A percentile compares a stretch with the other conserved stretches of the same genome.
Conservation (phyloP, 2,888 invertebrate genomes). For the Entomobrya proxima region DNA sequence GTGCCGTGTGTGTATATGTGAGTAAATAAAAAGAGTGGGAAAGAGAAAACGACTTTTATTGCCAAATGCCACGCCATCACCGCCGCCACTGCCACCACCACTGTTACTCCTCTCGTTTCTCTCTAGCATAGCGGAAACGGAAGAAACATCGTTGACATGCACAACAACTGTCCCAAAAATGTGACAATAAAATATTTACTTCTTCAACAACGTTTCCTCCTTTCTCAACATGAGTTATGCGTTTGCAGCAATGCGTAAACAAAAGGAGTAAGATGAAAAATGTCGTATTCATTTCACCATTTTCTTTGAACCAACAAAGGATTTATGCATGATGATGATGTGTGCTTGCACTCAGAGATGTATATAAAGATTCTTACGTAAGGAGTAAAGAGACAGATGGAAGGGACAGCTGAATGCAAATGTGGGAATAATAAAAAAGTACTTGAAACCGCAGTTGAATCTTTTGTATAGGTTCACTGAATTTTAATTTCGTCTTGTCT, state of each 20-base stretch:
- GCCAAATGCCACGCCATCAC: slow-evolving; percentile 65
- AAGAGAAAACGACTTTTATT: slow-evolving; percentile 61
- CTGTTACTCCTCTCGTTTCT: slow-evolving; percentile 28
- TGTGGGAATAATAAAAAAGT: background rate
- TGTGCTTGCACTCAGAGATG: background rate
- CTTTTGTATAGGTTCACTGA: background rate
- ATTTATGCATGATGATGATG: slow-evolving; percentile 14
- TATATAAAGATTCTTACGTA: background rate
- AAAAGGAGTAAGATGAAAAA: slow-evolving; percentile 52
- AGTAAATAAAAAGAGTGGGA: slow-evolving; percentile 50
- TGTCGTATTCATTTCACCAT: slow-evolving; percentile 52
- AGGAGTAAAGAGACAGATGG: too few species aligned
- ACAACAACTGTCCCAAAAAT: slow-evolving; percentile 68
- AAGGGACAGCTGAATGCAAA: slow-evolving; percentile 26
- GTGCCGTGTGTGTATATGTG: slow-evolving; percentile 18
- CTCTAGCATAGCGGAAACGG: slow-evolving; percentile 60
- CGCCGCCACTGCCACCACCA: slow-evolving; percentile 38
- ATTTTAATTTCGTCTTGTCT: background rate
- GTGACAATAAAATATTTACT: slow-evolving; percentile 71
- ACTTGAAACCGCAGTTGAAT: background rate
- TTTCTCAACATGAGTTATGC: slow-evolving; percentile 59
- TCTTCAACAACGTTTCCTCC: slow-evolving; percentile 65
- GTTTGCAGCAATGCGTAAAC: slow-evolving; percentile 65
- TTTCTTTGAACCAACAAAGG: slow-evolving; percentile 12
- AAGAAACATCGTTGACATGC: slow-evolving; percentile 68